Conservation (phyloP, 2,113 vertebrate genomes). For the Tricholaema leucomelas region DNA sequence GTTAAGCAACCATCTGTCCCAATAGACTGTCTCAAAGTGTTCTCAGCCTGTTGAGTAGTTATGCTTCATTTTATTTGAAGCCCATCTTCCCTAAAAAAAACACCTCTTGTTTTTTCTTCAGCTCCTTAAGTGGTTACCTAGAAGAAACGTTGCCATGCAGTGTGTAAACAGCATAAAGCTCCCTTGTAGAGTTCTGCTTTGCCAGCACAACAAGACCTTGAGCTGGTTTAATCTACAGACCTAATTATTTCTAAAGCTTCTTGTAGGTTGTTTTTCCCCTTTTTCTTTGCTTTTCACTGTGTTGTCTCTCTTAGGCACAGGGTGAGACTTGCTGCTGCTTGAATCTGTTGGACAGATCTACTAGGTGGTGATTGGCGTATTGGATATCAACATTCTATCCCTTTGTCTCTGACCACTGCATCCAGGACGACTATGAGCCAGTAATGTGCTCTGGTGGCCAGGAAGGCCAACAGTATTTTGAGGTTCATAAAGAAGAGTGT, state of each 20-base stretch:
- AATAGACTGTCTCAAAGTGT: constrained; percentile 44
- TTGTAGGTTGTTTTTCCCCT: not conserved
- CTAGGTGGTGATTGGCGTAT: not conserved
- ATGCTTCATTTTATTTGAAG: not conserved
- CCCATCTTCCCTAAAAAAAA: not conserved
- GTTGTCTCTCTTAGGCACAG: not conserved
- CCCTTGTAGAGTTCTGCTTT: not conserved
- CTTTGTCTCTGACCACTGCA: fast-evolving
- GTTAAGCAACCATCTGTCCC: constrained; percentile 64
- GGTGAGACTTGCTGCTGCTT: not conserved
- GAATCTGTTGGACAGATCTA: not conserved
- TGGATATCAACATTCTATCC: fast-evolving
- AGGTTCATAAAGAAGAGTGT: too few species aligned
- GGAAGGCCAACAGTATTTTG: too few species aligned
- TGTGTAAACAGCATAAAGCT: not conserved
- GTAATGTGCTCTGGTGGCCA: too few species aligned
- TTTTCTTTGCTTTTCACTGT: not conserved
- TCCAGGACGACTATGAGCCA: too few species aligned
- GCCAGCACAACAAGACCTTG: not conserved
- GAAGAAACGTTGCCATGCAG: not conserved
- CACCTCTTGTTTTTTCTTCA: not conserved
- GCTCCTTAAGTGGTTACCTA: not conserved
- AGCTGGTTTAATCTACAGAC: not conserved
- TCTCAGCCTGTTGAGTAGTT: constrained; percentile 16
- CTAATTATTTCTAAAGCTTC: not conserved